Percentiles rank a stretch among this genome's conserved stretches.
Evolutionary conservation across 2,797 vertebrate genomes (phyloP).

Genomic region (Sebastes vulpes): DNA sequence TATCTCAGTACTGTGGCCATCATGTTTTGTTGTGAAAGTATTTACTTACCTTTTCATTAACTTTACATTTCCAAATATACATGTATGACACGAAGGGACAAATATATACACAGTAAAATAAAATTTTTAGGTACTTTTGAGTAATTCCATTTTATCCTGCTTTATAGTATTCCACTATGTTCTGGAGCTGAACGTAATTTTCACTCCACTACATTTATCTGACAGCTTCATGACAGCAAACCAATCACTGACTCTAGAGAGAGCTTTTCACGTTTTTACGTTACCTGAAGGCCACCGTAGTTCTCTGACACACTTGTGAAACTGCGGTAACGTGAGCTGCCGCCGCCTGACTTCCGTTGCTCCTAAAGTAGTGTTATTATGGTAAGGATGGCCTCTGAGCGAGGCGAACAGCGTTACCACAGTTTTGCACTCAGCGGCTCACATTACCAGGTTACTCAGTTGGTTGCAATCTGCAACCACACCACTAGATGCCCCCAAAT

Average conservation of each 20-base stretch:
- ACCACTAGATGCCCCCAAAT: background rate
- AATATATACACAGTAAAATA: background rate
- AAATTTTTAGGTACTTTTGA: background rate
- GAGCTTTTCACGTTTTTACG: background rate
- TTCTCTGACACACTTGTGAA: background rate
- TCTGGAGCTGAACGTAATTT: background rate
- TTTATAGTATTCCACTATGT: background rate
- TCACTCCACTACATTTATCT: background rate
- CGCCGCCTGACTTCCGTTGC: fast-evolving
- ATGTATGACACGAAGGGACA: background rate
- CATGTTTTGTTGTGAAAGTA: background rate
- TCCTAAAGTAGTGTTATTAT: too few species aligned
- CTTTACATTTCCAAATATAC: background rate
- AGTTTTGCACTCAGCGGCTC: too few species aligned
- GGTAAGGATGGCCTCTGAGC: too few species aligned
- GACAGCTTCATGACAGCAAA: background rate
- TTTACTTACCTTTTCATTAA: background rate
- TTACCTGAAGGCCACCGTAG: background rate
- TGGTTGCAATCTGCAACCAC: background rate
- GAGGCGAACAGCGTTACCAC: background rate
- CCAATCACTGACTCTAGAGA: background rate
- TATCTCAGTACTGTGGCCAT: background rate
- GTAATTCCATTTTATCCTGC: background rate
- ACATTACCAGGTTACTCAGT: too few species aligned
- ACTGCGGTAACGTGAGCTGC: background rate